Base-by-base conservation (phyloP, 2,888 invertebrate species). In the Bimastos eiseni region DNA sequence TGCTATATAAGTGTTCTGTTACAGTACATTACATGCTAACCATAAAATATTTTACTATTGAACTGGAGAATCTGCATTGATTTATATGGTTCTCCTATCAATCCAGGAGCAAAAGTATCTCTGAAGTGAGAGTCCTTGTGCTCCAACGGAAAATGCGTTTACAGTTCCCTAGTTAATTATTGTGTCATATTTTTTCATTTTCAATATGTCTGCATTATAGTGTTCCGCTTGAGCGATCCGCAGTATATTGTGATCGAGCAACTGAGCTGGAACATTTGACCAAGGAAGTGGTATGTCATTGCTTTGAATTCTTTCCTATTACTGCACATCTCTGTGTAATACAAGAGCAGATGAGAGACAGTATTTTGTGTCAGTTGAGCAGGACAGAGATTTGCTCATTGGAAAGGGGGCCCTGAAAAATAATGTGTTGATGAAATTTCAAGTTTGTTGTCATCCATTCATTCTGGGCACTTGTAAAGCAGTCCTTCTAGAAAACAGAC, bases 201-300 rank as follows among this genome's bases (percentile, higher is more conserved):
- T n/a, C n/a, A n/a, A n/a, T n/a, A 6, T 70, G 70, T 70, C 49
- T 49, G 49, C 49, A 49, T 49, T 70, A n/a, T 70, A 70, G 70
- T n/a, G n/a, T 6, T 15, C 70, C 70, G 70, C n/a, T 70, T 17
- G 70, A 70, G 13, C 30, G 11, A 70, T 70, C 70, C 1, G 1
- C 30, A 30, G 86, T 86, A 36, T 86, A 86, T 37, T n/a, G 86
- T 17, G 86, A 86, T 86, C 86, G 37, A 37, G 86, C 86, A 17
- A 36, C 34, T 33, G 86, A 36, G 36, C 37, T 86, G 37, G 37
- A 86, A 37, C 19, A 8, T 5, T 37, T 24, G 8, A 33, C 86
- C 21, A 37, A 86, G 19, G 37, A 34, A 34, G 21, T 36, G 86
- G 86, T 86, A 36, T 86, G 70, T 30, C 30, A 70, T 49, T 70